Percentiles rank a stretch among this genome's conserved stretches.
phyloP scores from a whole-genome alignment of 2,888 invertebrate species.

The Andrena hattorfiana region DNA sequence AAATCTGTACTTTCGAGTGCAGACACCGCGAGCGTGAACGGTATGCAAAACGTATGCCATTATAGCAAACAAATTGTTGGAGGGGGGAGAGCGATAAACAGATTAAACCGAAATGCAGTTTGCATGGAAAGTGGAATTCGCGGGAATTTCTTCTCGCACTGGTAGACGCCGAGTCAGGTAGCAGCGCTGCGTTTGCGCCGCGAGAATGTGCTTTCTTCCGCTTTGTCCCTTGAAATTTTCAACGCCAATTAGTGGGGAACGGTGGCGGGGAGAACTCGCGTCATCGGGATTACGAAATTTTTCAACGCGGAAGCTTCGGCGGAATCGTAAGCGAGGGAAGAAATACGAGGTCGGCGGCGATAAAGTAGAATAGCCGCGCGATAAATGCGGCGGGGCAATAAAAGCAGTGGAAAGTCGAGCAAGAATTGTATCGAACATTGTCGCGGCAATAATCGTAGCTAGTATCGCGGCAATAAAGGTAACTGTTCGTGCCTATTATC shows the following conservation, averaged over 20 bases:
- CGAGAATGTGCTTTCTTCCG: background rate
- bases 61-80: conserved; percentile 48
- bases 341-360: background rate
- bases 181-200: background rate
- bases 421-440: conserved; percentile 44
- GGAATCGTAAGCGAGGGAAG: too few species aligned
- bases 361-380: conserved; percentile 8
- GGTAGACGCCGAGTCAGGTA: conserved; percentile 1
- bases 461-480: conserved; percentile 47
- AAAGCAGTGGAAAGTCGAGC: conserved; percentile 42
- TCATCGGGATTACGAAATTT: background rate
- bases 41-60: conserved; percentile 26
- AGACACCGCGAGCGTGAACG: conserved; percentile 9
- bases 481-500: conserved; percentile 57
- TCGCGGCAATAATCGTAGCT: conserved; percentile 48
- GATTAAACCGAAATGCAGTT: conserved; percentile 46
- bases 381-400: conserved; percentile 33
- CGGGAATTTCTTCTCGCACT: conserved; percentile 28
- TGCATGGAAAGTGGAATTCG: conserved; percentile 54
- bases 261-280: background rate
- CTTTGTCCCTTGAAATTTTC: background rate
- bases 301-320: too few species aligned
- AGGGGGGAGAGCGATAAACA: conserved; percentile 33
- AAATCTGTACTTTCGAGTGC: conserved; percentile 2
- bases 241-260: conserved; percentile 8